phyloP scores from a whole-genome alignment of 1,140 invertebrate genomes.

The Ips nitidus region DNA sequence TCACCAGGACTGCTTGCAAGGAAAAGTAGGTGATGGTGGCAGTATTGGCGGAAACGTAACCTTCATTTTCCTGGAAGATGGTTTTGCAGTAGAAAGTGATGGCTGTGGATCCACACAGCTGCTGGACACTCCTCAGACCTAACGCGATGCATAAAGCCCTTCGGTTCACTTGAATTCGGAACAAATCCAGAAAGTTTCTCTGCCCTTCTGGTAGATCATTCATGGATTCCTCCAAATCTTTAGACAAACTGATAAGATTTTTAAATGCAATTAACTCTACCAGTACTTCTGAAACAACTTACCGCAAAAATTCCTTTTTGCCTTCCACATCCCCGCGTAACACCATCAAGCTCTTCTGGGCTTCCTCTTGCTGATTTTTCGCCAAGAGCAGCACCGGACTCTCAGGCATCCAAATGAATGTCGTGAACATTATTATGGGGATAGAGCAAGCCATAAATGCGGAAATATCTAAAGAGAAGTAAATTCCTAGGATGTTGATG shows the following conservation, averaged over 20 bases:
- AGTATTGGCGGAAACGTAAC: conserved; percentile 41
- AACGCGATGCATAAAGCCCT: conserved; percentile 64
- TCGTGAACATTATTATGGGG: conserved; percentile 61
- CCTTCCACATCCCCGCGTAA: conserved; percentile 62
- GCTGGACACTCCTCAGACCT: conserved; percentile 70
- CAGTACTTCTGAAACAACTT: conserved; percentile 26
- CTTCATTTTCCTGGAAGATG: conserved; percentile 65
- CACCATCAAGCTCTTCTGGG: conserved; percentile 37
- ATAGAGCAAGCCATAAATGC: conserved; percentile 60
- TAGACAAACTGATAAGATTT: conserved; percentile 10
- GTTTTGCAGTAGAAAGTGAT: conserved; percentile 73
- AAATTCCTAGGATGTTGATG: conserved; percentile 66
- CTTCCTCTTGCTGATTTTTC: conserved; percentile 35
- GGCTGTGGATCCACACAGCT: conserved; percentile 73
- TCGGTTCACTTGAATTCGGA: conserved; percentile 58
- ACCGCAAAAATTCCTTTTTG: conserved; percentile 64
- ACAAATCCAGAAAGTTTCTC: conserved; percentile 57
- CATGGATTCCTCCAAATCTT: conserved; percentile 46
- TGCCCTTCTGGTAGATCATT: conserved; percentile 8
- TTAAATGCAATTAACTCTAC: neutral
- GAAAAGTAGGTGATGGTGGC: conserved; percentile 62
- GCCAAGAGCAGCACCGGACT: conserved; percentile 50
- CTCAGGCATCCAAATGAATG: conserved; percentile 55
- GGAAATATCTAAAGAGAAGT: conserved; percentile 59
- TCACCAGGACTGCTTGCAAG: conserved; percentile 66